A percentile compares a stretch with the other conserved stretches of the same genome.
Conservation (phyloP, 2,888 invertebrate genomes). For the Chirona hameri region DNA sequence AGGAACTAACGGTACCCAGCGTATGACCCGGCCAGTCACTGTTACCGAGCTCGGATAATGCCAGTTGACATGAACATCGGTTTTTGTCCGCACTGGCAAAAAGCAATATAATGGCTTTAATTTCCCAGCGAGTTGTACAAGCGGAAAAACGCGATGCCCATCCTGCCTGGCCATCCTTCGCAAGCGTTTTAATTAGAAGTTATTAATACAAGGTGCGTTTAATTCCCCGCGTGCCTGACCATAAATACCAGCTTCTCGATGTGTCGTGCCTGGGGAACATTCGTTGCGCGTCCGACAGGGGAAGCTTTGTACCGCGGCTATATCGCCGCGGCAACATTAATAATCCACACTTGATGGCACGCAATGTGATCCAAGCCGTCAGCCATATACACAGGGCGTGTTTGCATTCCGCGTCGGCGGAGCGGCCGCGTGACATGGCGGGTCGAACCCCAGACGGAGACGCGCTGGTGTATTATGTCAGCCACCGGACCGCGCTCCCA, state of each 20-base stretch:
- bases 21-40: no score
- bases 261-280: background rate
- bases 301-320: background rate
- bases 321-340: background rate
- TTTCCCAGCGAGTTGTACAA: background rate
- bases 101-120: conserved; percentile 23
- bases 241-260: background rate
- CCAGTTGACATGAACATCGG: background rate
- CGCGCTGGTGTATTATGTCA: no score
- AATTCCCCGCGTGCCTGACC: background rate
- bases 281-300: background rate
- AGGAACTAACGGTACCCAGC: no score
- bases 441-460: no score
- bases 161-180: background rate
- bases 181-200: conserved; percentile 1
- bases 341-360: background rate
- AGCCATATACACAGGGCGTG: background rate
- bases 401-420: background rate
- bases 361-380: background rate
- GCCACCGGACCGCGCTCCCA: no score
- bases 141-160: background rate
- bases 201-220: background rate
- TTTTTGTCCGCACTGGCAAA: background rate
- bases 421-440: no score
- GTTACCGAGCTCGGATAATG: background rate